Evolutionary conservation across 2,113 vertebrate species (phyloP).

Genomic region (Excalfactoria chinensis): DNA sequence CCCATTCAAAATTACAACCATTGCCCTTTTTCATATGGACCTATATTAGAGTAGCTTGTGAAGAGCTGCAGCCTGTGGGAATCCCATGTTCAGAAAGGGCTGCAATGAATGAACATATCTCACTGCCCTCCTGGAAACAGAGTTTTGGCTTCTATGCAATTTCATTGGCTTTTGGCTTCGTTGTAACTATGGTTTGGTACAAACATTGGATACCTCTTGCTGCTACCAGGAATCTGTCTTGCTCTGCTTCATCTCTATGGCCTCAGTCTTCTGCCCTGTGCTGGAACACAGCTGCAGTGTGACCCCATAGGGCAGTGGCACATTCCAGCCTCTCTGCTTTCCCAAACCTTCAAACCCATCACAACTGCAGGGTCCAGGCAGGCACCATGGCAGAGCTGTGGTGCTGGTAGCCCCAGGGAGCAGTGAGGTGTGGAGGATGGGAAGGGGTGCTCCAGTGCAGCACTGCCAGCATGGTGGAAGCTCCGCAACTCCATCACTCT

Average conservation of each 20-base stretch:
- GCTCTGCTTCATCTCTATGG: not conserved
- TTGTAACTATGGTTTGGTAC: not conserved
- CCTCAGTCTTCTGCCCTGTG: fast-evolving
- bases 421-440: conserved; percentile 51
- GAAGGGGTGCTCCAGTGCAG: not conserved
- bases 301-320: not conserved
- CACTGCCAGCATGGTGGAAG: conserved; percentile 5
- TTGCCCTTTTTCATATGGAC: no score
- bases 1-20: no score
- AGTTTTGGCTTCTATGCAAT: not conserved
- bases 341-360: not conserved
- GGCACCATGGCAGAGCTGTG: not conserved
- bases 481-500: conserved; percentile 36
- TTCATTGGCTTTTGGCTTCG: not conserved
- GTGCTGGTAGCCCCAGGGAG: not conserved
- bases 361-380: fast-evolving
- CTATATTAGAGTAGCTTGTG: no score
- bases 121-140: not conserved
- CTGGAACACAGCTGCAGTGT: fast-evolving
- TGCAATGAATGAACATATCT: not conserved
- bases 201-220: not conserved
- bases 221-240: not conserved
- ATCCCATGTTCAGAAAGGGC: no score
- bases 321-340: not conserved
- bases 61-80: no score